Evolutionary conservation across 2,888 invertebrate genomes (phyloP).

Genomic region (Argyra leucocephala): DNA sequence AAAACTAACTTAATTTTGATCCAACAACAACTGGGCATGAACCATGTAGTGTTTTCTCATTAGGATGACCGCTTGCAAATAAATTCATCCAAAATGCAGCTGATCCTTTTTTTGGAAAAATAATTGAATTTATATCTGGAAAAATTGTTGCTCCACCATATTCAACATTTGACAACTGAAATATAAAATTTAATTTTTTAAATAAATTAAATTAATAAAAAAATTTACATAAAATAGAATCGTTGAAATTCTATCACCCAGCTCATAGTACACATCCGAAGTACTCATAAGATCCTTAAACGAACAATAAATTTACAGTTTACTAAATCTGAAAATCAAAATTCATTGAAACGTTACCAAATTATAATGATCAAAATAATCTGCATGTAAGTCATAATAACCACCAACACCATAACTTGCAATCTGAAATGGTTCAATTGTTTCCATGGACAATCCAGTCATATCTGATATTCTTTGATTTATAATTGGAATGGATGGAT

Average conservation of each 20-base stretch:
- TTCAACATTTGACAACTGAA: slow-evolving; percentile 85
- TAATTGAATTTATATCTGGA: slow-evolving; percentile 72
- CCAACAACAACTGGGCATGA: slow-evolving; percentile 93
- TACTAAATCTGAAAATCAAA: slow-evolving; percentile 8
- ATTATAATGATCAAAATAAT: slow-evolving; percentile 29
- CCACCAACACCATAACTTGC: slow-evolving; percentile 40
- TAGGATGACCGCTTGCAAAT: slow-evolving; percentile 79
- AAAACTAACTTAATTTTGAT: slow-evolving; percentile 94
- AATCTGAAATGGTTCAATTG: slow-evolving; percentile 34
- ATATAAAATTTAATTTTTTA: neutral
- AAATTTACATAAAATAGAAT: slow-evolving; percentile 38
- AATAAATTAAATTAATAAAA: too few relatives aligned
- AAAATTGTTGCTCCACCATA: slow-evolving; percentile 98
- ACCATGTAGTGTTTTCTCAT: slow-evolving; percentile 79
- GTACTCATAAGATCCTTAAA: neutral
- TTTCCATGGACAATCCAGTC: slow-evolving; percentile 31
- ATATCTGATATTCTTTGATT: slow-evolving; percentile 33
- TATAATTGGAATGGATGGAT: slow-evolving; percentile 24
- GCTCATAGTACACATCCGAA: neutral
- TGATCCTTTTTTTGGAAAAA: slow-evolving; percentile 40
- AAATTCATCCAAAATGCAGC: slow-evolving; percentile 94
- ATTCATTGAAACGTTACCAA: slow-evolving; percentile 8
- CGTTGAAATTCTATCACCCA: slow-evolving; percentile 39
- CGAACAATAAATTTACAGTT: too few relatives aligned
- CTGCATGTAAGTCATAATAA: slow-evolving; percentile 34